These are phyloP conservation scores for Psilopsiagon aymara DNA, from an alignment of 2,113 vertebrate species.

Conservation along the genomic window DNA sequence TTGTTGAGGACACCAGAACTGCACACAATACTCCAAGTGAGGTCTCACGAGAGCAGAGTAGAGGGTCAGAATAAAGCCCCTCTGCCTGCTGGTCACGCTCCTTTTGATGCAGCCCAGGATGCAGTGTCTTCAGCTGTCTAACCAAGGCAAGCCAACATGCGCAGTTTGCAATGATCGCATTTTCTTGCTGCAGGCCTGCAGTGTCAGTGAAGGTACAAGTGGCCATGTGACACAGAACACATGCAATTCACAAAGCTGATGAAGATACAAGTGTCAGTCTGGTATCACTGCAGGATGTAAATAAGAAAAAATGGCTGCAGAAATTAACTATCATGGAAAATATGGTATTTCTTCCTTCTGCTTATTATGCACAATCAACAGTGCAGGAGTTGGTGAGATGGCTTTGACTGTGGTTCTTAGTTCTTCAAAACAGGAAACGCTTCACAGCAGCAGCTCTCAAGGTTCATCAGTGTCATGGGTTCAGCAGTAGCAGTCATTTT, in stretches of 20 bases:
- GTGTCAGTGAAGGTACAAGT: rapidly evolving
- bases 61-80: too few relatives aligned
- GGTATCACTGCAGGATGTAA: not conserved
- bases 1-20: too few relatives aligned
- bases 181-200: not conserved
- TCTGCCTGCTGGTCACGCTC: too few relatives aligned
- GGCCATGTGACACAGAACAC: not conserved
- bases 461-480: not conserved
- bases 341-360: not conserved
- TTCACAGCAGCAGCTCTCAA: not conserved
- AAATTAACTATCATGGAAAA: not conserved
- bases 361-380: not conserved
- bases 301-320: not conserved
- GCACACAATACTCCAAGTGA: too few relatives aligned
- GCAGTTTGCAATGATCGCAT: too few relatives aligned
- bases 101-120: too few relatives aligned
- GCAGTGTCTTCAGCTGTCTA: too few relatives aligned
- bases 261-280: not conserved
- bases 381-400: not conserved
- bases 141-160: not conserved
- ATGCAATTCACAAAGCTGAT: not conserved
- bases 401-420: not conserved
- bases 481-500: too few relatives aligned
- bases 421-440: not conserved
- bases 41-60: too few relatives aligned